phyloP scores from a whole-genome alignment of 1,140 invertebrate species.

The Eurosta solidaginis region DNA sequence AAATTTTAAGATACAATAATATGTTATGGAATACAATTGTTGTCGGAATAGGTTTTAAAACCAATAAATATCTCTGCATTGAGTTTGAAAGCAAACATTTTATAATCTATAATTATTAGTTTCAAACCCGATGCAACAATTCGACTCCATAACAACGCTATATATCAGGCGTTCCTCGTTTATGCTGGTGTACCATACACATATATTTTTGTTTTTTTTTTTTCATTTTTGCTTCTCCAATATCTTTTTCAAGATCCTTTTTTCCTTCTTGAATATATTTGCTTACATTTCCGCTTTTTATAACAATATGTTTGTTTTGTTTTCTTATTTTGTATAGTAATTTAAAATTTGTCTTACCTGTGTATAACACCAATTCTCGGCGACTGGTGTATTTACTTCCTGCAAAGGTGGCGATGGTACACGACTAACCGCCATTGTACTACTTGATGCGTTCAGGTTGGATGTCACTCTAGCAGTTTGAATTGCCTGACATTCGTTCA shows the following conservation, averaged over 20 bases:
- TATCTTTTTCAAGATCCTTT: not conserved
- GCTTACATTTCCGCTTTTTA: not conserved
- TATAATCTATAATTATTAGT: no score
- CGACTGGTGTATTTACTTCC: conserved; percentile 90
- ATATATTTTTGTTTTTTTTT: not conserved
- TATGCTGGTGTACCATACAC: not conserved
- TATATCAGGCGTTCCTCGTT: no score
- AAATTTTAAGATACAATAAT: no score
- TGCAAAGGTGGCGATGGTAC: conserved; percentile 87
- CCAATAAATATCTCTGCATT: no score
- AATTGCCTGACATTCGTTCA: conserved; percentile 83
- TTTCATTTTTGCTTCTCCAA: not conserved
- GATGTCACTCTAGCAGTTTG: conserved; percentile 79
- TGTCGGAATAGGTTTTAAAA: no score
- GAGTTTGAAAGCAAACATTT: no score
- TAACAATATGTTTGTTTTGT: not conserved
- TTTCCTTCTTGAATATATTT: conserved; percentile 8
- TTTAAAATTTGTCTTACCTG: conserved; percentile 68
- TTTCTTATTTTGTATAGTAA: not conserved
- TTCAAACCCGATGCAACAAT: no score
- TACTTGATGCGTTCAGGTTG: conserved; percentile 71
- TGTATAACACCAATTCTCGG: conserved; percentile 96
- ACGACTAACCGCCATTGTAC: conserved; percentile 87
- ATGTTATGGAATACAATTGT: no score
- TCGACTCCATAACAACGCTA: no score